phyloP scores from a whole-genome alignment of 1,140 invertebrate species.

The Caenorhabditis briggsae region DNA sequence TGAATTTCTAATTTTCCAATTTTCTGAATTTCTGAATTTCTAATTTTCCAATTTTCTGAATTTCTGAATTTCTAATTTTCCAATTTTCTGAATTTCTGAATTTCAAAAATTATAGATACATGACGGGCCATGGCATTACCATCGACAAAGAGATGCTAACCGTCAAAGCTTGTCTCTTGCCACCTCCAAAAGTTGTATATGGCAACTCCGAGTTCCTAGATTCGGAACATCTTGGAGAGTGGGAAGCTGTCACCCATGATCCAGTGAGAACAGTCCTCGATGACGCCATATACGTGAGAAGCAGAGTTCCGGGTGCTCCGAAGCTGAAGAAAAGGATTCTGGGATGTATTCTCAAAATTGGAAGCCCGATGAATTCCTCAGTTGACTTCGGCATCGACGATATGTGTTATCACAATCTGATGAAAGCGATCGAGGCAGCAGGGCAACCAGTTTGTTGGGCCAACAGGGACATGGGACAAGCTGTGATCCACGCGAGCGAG shows the following conservation, averaged over 20 bases:
- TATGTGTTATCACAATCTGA: neutral
- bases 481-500: neutral
- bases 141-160: slow-evolving; percentile 22
- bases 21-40: too few species aligned
- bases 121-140: neutral
- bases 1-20: too few species aligned
- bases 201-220: neutral
- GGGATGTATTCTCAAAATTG: neutral
- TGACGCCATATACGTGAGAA: neutral
- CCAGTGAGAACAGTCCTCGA: neutral
- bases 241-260: neutral
- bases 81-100: too few species aligned
- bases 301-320: neutral
- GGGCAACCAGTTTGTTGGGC: neutral
- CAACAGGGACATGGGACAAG: neutral
- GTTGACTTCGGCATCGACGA: neutral
- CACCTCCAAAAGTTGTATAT: slow-evolving; percentile 8
- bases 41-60: too few species aligned
- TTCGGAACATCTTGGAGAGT: neutral
- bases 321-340: neutral
- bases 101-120: neutral
- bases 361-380: neutral
- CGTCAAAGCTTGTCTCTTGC: slow-evolving; percentile 37
- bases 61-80: too few species aligned
- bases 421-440: neutral